Evolutionary conservation across 2,113 vertebrate species (phyloP), one percentile per base, ranked within the genome.

Genomic region (Pyxicephalus adspersus): DNA sequence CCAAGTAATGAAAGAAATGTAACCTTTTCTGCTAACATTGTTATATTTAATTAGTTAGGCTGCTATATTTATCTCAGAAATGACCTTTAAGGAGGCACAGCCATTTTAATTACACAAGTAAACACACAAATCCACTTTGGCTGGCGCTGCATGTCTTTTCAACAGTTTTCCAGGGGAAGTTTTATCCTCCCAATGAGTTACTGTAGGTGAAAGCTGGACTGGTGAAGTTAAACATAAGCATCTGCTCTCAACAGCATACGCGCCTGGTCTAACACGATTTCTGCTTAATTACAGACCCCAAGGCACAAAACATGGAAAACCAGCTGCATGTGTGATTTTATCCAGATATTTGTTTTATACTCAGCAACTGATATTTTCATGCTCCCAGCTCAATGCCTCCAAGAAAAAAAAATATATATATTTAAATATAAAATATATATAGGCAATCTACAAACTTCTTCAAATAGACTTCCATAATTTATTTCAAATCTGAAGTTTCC

Each of bases 11-110:
- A 70, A 70, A 70, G 29, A 58, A 74, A 74, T 16, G 28, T 31
- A 74, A 74, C 71, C 54, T 74, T 74, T 74, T 29, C 13, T 72
- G 67, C 54, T 58, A 74, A 74, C 54, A 60, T 74, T 74, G 68
- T 72, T 72, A 72, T 74, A 60, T 58, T 58, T 74, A 74, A 74
- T 58, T 74, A 52, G 67, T 52, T 52, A 58, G 54, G 71, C 54
- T 60, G 54, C 54, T 74, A 74, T 38, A 74, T 60, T 31, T 74
- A 74, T 58, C 54, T 60, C 54, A 74, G 18, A 74, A 58, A 29
- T 74, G 54, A 74, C 54, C 71, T 74, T 74, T 74, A 74, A 73
- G 15, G 71, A 74, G 54, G 54, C 54, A 34, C 22, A 58, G 54
- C 71, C 29, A 74, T 15, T 74, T 74, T 74, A 74, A 74, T 74